A percentile compares a stretch with the other conserved stretches of the same genome.
Evolutionary conservation across 2,888 invertebrate genomes (phyloP).

Genomic region (Cataglyphis rosenhaueri): DNA sequence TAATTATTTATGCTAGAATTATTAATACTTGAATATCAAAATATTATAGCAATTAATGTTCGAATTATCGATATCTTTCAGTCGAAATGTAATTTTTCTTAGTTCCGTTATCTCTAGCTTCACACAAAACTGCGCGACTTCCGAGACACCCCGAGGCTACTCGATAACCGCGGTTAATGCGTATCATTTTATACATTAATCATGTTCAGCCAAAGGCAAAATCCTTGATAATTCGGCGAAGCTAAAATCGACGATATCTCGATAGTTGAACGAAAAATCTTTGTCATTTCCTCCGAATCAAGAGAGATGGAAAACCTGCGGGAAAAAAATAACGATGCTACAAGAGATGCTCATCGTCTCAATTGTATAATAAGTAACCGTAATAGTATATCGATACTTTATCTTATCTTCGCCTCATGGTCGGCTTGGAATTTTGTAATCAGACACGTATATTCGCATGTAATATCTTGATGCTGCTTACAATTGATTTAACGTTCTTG

Average conservation of each 20-base stretch:
- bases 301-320: neutral
- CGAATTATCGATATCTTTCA: neutral
- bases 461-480: conserved; percentile 9
- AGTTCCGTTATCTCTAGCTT: neutral
- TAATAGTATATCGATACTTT: neutral
- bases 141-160: conserved; percentile 8
- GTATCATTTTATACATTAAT: conserved; percentile 8
- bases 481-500: conserved; percentile 17
- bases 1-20: neutral
- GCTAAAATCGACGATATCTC: neutral
- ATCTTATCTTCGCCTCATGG: conserved; percentile 23
- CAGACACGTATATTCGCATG: conserved; percentile 8
- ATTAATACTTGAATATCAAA: neutral
- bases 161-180: conserved; percentile 28
- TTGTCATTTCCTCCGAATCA: neutral
- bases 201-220: neutral
- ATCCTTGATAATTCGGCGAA: neutral
- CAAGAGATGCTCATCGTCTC: neutral
- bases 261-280: neutral
- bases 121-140: conserved; percentile 29
- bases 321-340: neutral
- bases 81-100: conserved; percentile 8
- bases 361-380: neutral
- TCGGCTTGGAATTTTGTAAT: conserved; percentile 32
- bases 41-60: neutral